Evolutionary conservation across 2,888 invertebrate species (phyloP), one percentile per base, ranked within the genome.

Genomic region (Subacronicta megacephala): DNA sequence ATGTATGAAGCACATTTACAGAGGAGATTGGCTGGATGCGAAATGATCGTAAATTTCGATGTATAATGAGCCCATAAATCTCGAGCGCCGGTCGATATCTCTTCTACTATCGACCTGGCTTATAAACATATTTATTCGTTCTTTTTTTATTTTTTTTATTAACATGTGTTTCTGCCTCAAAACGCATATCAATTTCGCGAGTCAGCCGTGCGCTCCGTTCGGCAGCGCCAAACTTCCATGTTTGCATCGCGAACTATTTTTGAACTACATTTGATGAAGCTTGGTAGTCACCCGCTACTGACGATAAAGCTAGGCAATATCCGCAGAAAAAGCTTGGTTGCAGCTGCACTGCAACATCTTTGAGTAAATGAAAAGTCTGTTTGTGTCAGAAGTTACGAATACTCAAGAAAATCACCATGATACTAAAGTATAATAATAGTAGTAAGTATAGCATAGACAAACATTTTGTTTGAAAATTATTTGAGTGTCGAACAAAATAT

Each of bases 51-150:
- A 70, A 72, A 70, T 69, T 72, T 69, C 62, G 68, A 72, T 69
- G 69, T 69, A 72, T 69, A 69, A 69, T 69, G 72, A 69, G 69
- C 57, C 72, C 72, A 72, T 69, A 72, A 69, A 72, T 69, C 67
- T 55, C 41, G 35, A 29, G 52, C 54, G 42, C 42, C 51, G 57
- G 54, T 72, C 62, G 49, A 69, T 72, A 72, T 70, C 56, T 66
- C 47, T 33, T 36, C 45, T 41, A 49, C 52, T 69, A 33, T 56
- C 47, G 60, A 63, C 71, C 71, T 70, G 62, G 35, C 37, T 40
- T 47, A 38, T 38, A 58, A 45, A 66, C 37, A 46, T 57, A 59
- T 70, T 68, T 70, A n/a, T n/a, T 58, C 45, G 31, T 63, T 57
- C 47, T 45, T 37, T 31, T 37, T 31, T 26, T 50, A 16, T 17